Base-by-base conservation (phyloP, 2,113 vertebrate genomes). In the Sakesphorus luctuosus region DNA sequence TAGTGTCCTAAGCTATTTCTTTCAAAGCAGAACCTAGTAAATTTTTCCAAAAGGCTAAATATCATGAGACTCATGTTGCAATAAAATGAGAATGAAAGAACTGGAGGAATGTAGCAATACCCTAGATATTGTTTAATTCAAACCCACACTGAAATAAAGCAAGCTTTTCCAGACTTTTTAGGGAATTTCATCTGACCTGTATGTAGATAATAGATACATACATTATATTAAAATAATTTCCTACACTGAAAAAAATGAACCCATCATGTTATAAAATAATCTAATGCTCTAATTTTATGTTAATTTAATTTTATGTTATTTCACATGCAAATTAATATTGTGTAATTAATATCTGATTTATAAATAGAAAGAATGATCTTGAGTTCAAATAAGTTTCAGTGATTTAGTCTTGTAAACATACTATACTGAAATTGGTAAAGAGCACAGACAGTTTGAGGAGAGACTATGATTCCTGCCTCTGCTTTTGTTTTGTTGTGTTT, bases 41-140 rank as follows among this genome's bases (percentile, higher is more conserved):
- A 47, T 71, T 94, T 92, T 49, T 87, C 46, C 29, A 83, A 69
- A 86, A 86, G 24, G 50, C 85, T 91, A 65, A 93, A 76, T 85
- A 94, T 53, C 58, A 46, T 80, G 49, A 77, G 55, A 67, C 31
- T 89, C 40, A 14, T 82, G 80, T 58, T 77, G 44, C 44, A 89
- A 87, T 76, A 79, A 72, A 92, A 83, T 74, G 33, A 77, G 83
- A 95, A 88, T 74, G 29, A 56, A 47, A 90, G 43, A 93, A 91
- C 52, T 36, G 24, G 13, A 49, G 49, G 24, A 83, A 86, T 85
- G 88, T 85, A 93, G 75, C 75, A 93, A 53, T 76, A 80, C 50
- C 4, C 33, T 74, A 84, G 87, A 66, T 75, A 78, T 28, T 83
- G 62, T 61, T 90, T 80, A 62, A 63, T 93, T 84, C 68, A 84